Evolutionary conservation across 1,140 invertebrate species (phyloP), one percentile per base, ranked within the genome.

Genomic region (Eumeta japonica): DNA sequence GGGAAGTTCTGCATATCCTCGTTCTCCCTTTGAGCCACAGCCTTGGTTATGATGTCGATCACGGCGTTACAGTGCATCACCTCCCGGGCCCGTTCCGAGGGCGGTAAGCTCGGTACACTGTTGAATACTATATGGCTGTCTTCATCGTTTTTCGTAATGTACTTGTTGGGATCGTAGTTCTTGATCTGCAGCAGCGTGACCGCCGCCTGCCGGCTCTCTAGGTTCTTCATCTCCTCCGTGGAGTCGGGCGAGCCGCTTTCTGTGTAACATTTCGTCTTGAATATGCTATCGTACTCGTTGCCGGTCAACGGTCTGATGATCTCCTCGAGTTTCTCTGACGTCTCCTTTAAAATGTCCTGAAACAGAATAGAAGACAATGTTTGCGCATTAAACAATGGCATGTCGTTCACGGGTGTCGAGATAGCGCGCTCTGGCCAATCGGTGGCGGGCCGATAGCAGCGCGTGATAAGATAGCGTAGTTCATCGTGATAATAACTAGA

Each of bases 21-120:
- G 50, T 63, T 73, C 41, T 76, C 64, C 7, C 73, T 58, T 49
- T 76, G 71, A 35, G 71, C 68, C 10, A 77, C 73, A 27, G 67
- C 75, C 46, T 76, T 76, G 41, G 65, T 74, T 52, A 77, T 68
- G 42, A 77, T 76, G 57, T 77, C 75, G 45, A 77, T 63, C 41
- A 77, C 62, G 35, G 72, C 66, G 48, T 75, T 77, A 35, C 74
- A 74, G 47, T 77, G 75, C 59, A 76, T 65, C 40, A 66, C 68
- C 49, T 77, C 75, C 39, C 62, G 56, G 48, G 70, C 60, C 42
- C 66, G 49, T 42, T 75, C 67, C 3, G 68, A 58, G 14, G 67
- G 62, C 47, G 67, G 65, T 45, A 75, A 54, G 49, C 62, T 63
- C 40, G 60, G 63, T 30, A 73, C 62, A 41, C 56, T 77, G 52